Evolutionary conservation across 92 coral and sea anemone species (phyloP).

Genomic region (Porites rus): DNA sequence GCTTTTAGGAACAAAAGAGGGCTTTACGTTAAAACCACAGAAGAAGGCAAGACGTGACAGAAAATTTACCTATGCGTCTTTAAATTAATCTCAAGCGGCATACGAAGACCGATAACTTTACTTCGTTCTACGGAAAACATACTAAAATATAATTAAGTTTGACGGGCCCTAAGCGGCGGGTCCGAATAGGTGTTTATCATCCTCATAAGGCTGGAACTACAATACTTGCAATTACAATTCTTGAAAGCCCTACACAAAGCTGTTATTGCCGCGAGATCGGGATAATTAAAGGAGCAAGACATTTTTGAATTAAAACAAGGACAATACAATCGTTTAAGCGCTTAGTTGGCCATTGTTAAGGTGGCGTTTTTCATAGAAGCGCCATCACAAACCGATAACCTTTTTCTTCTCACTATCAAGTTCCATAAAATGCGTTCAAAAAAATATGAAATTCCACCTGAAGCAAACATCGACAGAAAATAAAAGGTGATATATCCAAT

Average conservation of each 20-base stretch:
- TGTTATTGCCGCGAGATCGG: slow-evolving; percentile 61
- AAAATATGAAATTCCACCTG: neutral
- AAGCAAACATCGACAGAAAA: neutral
- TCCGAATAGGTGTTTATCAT: slow-evolving; percentile 38
- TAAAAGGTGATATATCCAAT: neutral
- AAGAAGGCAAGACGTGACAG: slow-evolving; percentile 44
- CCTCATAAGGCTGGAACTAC: slow-evolving; percentile 55
- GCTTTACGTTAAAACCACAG: slow-evolving; percentile 50
- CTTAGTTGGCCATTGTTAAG: slow-evolving; percentile 81
- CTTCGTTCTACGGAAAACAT: neutral
- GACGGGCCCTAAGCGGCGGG: slow-evolving; percentile 3
- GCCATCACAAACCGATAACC: slow-evolving; percentile 66
- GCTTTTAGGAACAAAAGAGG: slow-evolving; percentile 37
- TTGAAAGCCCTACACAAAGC: slow-evolving; percentile 60
- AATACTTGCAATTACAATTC: slow-evolving; percentile 84
- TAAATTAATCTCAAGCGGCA: slow-evolving; percentile 26
- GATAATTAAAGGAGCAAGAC: slow-evolving; percentile 87
- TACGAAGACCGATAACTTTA: neutral
- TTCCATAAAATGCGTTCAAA: slow-evolving; percentile 29
- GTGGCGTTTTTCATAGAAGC: slow-evolving; percentile 74
- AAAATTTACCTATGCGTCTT: slow-evolving; percentile 17
- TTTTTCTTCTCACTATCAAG: slow-evolving; percentile 40
- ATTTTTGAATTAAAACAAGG: slow-evolving; percentile 84
- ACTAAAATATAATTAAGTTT: slow-evolving; percentile 14
- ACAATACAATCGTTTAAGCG: slow-evolving; percentile 90